phyloP scores from a whole-genome alignment of 2,797 vertebrate species.

The Anisognathus igniventris region DNA sequence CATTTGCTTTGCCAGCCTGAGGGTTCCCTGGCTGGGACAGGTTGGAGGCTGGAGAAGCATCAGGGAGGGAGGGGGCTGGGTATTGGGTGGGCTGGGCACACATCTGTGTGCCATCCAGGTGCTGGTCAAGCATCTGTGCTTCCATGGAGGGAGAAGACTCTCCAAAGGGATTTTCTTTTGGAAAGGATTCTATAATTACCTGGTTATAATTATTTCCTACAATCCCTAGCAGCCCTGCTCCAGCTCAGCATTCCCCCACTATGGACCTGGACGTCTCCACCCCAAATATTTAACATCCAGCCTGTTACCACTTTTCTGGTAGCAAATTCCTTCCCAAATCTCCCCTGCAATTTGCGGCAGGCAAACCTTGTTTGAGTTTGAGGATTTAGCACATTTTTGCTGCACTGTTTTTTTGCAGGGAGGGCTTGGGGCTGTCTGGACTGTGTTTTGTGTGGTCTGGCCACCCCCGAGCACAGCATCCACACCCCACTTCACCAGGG shows the following conservation, averaged over 20 bases:
- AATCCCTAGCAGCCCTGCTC: background rate
- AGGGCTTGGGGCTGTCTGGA: background rate
- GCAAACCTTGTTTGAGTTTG: constrained; percentile 41
- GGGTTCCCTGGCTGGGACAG: background rate
- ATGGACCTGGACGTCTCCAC: background rate
- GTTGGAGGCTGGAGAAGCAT: background rate
- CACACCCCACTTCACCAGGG: rapidly evolving
- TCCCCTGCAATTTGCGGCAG: constrained; percentile 56
- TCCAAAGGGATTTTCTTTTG: background rate
- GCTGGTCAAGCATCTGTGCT: background rate
- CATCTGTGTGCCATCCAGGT: no score
- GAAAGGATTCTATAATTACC: background rate
- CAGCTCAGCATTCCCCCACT: background rate
- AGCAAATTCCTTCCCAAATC: constrained; percentile 46
- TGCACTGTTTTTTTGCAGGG: background rate
- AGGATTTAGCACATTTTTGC: constrained; percentile 47
- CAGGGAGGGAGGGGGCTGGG: background rate
- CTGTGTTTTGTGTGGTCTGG: constrained; percentile 24
- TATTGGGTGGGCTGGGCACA: no score
- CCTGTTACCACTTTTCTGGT: background rate
- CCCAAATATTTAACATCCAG: constrained; percentile 38
- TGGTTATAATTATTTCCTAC: background rate
- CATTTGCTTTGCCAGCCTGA: background rate
- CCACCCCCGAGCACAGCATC: background rate
- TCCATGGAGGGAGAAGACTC: background rate